Conservation (phyloP, 1,140 invertebrate species). For the Branchinecta lynchi region DNA sequence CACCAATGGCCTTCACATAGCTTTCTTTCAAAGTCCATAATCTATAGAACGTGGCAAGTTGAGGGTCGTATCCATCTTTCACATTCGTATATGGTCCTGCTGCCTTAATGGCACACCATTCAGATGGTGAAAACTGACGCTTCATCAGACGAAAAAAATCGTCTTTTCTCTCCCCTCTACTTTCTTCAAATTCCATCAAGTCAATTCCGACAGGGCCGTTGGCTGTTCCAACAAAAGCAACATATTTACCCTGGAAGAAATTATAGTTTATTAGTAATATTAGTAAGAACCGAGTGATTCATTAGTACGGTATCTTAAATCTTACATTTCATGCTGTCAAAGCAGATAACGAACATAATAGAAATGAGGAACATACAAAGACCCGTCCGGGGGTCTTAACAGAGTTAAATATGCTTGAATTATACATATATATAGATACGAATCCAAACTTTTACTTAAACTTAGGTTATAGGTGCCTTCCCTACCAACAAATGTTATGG, state of each 20-base stretch:
- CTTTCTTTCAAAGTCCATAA: conserved; percentile 92
- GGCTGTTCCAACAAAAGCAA: conserved; percentile 48
- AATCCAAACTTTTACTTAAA: too few relatives aligned
- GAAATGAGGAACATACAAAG: too few relatives aligned
- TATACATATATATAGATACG: too few relatives aligned
- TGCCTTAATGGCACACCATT: conserved; percentile 56
- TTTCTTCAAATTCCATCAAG: conserved; percentile 40
- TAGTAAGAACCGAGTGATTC: too few relatives aligned
- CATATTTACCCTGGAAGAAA: conserved; percentile 37
- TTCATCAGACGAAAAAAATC: conserved; percentile 79
- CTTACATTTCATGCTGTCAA: too few relatives aligned
- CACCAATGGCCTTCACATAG: conserved; percentile 76
- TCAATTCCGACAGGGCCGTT: conserved; percentile 35
- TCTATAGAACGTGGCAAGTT: conserved; percentile 57
- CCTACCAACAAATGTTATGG: too few relatives aligned
- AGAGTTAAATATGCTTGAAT: too few relatives aligned
- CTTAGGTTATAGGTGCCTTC: too few relatives aligned
- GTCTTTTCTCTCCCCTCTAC: conserved; percentile 45
- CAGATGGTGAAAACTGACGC: conserved; percentile 54
- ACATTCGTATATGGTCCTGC: conserved; percentile 35
- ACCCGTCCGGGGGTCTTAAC: too few relatives aligned
- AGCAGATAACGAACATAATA: too few relatives aligned
- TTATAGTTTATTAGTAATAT: too few relatives aligned
- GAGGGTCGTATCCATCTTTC: conserved; percentile 12
- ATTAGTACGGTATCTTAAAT: too few relatives aligned